Evolutionary conservation across 1,140 invertebrate genomes (phyloP), one percentile per base, ranked within the genome.

Genomic region (Lanistes nyassanus): DNA sequence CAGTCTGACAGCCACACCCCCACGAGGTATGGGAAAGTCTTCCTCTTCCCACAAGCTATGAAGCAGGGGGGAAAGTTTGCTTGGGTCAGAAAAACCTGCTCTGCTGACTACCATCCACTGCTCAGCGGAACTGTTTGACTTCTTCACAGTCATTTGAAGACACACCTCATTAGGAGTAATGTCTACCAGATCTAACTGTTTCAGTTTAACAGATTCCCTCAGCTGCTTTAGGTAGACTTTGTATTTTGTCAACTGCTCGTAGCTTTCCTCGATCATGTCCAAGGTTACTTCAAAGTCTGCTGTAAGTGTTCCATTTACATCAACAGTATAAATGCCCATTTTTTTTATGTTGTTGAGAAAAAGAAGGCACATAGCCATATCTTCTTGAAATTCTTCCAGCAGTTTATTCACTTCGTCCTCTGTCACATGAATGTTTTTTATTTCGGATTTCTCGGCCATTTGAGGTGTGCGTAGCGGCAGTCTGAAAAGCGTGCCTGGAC

Each of bases 291-390:
- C 62, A 74, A 77, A 81, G 23, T 76, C 64, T 16, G 39, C 67
- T 29, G 23, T 65, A 2, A 79, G 39, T 31, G 72, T 26, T 26
- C 79, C 80, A 70, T 73, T 67, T 55, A 55, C 65, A 29, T 60
- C 31, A 21, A 85, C 80, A 6, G 82, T 70, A 36, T 75, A 75
- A 7, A 88, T 34, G 26, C 67, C 75, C 4, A 87, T 77, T 51
- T 62, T 77, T 37, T 73, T 77, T 16, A 88, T 60, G 78, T 83
- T 78, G 53, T 84, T 82, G 3, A 87, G 47, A 80, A 88, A 88
- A 29, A 87, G 69, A 55, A 87, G 51, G 23, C 73, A 76, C 36
- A 80, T 71, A 66, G 75, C 73, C 6, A 85, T 76, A 56, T 86
- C 83, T 26, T 76, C 56, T 53, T 78, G 74, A 70, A 87, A 85